A percentile compares a stretch with the other conserved stretches of the same genome.
Evolutionary conservation across 2,797 vertebrate species (phyloP).

Genomic region (Microhierax caerulescens): DNA sequence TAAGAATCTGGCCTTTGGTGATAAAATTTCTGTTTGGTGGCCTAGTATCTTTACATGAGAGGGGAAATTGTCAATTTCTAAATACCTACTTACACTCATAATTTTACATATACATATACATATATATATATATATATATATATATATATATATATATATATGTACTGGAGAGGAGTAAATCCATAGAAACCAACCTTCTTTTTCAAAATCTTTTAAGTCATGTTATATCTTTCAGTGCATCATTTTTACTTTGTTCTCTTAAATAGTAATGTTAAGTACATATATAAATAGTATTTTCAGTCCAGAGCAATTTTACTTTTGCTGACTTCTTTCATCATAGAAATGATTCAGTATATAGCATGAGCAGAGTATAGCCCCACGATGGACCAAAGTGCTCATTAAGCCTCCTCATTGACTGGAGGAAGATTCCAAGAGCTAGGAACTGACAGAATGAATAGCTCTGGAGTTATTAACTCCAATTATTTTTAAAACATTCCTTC

Average conservation of each 20-base stretch:
- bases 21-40: background rate
- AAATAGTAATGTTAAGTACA: background rate
- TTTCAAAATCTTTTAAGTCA: background rate
- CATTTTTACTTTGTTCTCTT: background rate
- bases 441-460: background rate
- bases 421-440: background rate
- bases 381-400: background rate
- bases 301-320: background rate
- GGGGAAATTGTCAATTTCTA: background rate
- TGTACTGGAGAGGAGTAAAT: fast-evolving
- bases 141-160: no score
- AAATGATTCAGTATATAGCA: background rate
- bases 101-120: background rate
- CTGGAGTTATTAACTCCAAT: background rate
- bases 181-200: background rate
- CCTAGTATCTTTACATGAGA: background rate
- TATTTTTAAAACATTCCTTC: background rate
- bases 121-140: fast-evolving
- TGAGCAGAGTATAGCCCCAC: background rate
- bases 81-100: background rate
- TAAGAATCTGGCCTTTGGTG: background rate
- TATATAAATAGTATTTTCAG: background rate
- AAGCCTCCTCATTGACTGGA: background rate
- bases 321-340: background rate
- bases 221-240: background rate